Evolutionary conservation across 2,888 invertebrate genomes (phyloP).

Genomic region (Campoplex capitator): DNA sequence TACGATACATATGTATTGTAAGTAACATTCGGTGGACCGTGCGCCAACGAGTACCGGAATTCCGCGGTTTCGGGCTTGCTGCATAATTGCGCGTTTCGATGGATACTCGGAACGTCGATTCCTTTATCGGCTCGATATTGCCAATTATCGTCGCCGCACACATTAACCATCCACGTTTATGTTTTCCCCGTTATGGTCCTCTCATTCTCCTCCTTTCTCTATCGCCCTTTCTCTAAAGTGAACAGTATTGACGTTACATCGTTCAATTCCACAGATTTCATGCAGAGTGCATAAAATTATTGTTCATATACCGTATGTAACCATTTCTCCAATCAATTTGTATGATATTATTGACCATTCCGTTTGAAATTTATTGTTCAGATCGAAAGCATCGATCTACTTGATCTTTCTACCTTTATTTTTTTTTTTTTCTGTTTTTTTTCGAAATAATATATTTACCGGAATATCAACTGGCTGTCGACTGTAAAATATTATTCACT

Average conservation of each 20-base stretch:
- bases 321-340: slow-evolving; percentile 18
- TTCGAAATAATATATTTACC: background rate
- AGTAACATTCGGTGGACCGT: slow-evolving; percentile 35
- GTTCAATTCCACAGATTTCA: slow-evolving; percentile 18
- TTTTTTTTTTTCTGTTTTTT: background rate
- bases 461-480: background rate
- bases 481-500: background rate
- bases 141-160: slow-evolving; percentile 77
- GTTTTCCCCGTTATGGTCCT: slow-evolving; percentile 38
- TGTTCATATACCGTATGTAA: slow-evolving; percentile 15
- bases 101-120: slow-evolving; percentile 76
- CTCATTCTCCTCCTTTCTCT: slow-evolving; percentile 9
- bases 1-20: slow-evolving; percentile 23
- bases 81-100: slow-evolving; percentile 79
- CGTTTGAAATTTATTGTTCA: background rate
- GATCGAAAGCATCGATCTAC: background rate
- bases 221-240: slow-evolving; percentile 5
- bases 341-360: background rate
- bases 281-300: slow-evolving; percentile 14
- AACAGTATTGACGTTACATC: background rate
- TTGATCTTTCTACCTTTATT: background rate
- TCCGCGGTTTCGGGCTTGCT: slow-evolving; percentile 79
- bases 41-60: slow-evolving; percentile 73
- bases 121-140: slow-evolving; percentile 81
- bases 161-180: slow-evolving; percentile 69